A percentile compares a stretch with the other conserved stretches of the same genome.
Conservation (phyloP, 2,113 vertebrate species). For the Nycticryphes semicollaris region DNA sequence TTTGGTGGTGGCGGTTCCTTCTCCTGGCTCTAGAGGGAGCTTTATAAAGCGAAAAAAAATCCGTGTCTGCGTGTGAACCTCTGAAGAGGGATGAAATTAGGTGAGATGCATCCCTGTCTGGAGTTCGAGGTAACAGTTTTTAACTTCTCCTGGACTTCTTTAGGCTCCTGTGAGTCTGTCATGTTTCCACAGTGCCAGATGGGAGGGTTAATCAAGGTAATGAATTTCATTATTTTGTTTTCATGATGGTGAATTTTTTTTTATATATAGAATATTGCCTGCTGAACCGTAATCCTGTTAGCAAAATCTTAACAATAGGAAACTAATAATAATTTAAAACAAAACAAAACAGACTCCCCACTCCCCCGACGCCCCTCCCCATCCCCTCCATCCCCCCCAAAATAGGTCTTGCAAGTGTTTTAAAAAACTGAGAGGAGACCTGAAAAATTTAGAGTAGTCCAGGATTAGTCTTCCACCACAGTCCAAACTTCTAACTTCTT, state of each 20-base stretch:
- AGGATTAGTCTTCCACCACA: not conserved
- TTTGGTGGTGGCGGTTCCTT: not conserved
- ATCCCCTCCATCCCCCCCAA: too few species aligned
- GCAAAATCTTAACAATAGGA: not conserved
- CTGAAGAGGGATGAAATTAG: not conserved
- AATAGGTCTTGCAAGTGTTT: not conserved
- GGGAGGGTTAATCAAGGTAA: not conserved
- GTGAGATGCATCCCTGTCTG: not conserved
- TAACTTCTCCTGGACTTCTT: not conserved
- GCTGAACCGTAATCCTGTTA: not conserved
- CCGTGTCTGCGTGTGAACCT: accelerated
- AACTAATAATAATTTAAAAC: not conserved
- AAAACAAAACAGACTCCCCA: not conserved
- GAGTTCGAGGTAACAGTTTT: not conserved
- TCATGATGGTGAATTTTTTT: not conserved
- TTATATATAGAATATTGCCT: not conserved
- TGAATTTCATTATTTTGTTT: not conserved
- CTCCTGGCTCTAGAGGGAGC: not conserved
- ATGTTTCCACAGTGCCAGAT: not conserved
- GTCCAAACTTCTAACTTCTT: not conserved
- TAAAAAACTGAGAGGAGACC: not conserved
- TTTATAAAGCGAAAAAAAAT: not conserved
- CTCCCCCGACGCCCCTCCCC: too few species aligned
- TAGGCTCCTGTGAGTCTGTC: not conserved
- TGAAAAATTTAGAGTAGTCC: not conserved